A percentile compares a stretch with the other conserved stretches of the same genome.
These are phyloP conservation scores for Lepidocyrtinus sp. DNA, from an alignment of 2,888 invertebrate genomes.

Conservation along the genomic window DNA sequence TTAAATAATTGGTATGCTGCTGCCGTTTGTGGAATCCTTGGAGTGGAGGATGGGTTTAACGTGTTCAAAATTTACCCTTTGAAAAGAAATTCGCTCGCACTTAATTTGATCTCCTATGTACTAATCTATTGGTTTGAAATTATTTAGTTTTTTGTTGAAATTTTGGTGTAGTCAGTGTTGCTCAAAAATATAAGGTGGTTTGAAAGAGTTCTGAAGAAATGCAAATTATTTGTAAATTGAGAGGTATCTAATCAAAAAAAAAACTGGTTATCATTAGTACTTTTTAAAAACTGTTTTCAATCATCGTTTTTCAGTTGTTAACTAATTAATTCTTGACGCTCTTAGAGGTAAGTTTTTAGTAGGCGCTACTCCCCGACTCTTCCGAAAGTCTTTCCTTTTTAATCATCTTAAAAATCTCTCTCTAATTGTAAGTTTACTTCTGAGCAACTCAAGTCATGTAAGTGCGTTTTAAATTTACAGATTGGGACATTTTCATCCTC, in stretches of 20 bases:
- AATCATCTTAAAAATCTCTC: neutral
- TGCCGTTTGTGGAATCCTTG: neutral
- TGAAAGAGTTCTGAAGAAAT: neutral
- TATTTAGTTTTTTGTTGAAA: constrained; percentile 12
- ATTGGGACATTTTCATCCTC: neutral
- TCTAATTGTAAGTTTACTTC: neutral
- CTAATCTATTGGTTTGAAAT: constrained; percentile 45
- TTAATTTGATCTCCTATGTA: constrained; percentile 48
- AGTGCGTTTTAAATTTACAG: neutral
- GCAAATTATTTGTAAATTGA: neutral
- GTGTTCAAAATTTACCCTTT: constrained; percentile 51
- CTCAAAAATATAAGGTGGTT: constrained; percentile 26
- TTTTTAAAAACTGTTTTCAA: too few relatives aligned
- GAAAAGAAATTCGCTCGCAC: constrained; percentile 17
- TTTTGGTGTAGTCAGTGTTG: constrained; percentile 42
- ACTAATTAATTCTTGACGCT: neutral
- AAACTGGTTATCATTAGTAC: too few relatives aligned
- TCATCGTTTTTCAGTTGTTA: too few relatives aligned
- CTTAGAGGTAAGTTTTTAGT: too few relatives aligned
- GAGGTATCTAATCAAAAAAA: neutral
- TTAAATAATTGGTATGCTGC: neutral
- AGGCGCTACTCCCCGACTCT: neutral
- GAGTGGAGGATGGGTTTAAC: constrained; percentile 42
- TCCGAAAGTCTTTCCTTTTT: neutral
- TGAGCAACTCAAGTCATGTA: neutral